A percentile compares a stretch with the other conserved stretches of the same genome.
Conservation (phyloP, 2,797 vertebrate species). For the Paedocypris micromegethes region DNA sequence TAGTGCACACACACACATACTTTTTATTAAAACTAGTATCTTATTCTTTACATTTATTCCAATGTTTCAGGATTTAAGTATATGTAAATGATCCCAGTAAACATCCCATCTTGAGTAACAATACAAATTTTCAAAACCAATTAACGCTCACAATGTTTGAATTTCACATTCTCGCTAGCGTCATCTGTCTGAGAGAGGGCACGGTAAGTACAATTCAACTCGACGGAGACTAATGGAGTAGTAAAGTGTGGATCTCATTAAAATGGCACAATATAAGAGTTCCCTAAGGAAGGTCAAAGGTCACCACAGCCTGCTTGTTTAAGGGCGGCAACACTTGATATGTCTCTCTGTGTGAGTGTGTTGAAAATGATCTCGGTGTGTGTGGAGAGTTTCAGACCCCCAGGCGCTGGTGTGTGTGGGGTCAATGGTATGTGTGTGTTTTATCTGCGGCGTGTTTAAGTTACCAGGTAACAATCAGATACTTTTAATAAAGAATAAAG, state of each 20-base stretch:
- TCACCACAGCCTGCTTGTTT: neutral
- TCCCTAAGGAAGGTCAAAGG: neutral
- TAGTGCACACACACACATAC: neutral
- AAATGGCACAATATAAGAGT: neutral
- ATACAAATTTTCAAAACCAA: no score
- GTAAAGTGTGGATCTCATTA: neutral
- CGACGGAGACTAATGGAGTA: no score
- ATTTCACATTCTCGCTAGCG: no score
- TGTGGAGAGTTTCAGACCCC: neutral
- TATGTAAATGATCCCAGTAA: no score
- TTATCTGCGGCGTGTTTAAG: constrained; percentile 47
- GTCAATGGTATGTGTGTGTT: constrained; percentile 33
- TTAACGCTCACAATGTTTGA: no score
- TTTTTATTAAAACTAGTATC: no score
- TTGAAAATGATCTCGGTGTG: constrained; percentile 35
- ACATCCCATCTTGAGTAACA: no score
- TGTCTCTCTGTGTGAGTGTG: constrained; percentile 19
- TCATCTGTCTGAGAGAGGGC: no score
- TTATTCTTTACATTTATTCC: no score
- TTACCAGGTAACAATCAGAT: constrained; percentile 59
- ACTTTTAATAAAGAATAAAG: neutral
- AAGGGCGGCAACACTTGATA: neutral
- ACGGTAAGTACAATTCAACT: no score
- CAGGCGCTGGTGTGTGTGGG: neutral
- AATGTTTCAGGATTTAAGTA: no score